These are phyloP conservation scores for Colistium nudipinnis DNA, from an alignment of 2,113 vertebrate species.

Conservation along the genomic window DNA sequence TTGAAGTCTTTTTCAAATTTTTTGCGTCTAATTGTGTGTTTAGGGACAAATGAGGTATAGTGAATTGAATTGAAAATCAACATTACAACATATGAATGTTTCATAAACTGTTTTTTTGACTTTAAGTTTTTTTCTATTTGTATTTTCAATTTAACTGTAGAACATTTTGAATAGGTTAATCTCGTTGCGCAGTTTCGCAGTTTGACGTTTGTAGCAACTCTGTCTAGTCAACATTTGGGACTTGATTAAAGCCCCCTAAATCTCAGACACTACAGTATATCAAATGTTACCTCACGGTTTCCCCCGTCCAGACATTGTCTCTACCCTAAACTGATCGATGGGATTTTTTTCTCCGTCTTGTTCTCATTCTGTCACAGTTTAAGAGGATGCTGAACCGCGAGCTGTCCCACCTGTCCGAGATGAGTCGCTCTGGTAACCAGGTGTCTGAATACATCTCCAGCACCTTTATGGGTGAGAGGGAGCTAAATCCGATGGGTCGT, in stretches of 20 bases:
- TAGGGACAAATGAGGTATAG: too few relatives aligned
- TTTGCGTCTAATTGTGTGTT: too few relatives aligned
- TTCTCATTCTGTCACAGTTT: conserved; percentile 77
- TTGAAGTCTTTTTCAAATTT: too few relatives aligned
- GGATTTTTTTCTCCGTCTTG: neutral
- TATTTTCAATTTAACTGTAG: too few relatives aligned
- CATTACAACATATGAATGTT: neutral
- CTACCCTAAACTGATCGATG: neutral
- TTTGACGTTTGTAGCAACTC: too few relatives aligned
- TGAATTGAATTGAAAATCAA: neutral
- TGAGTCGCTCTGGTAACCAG: conserved; percentile 82
- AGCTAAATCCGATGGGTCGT: neutral
- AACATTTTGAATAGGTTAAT: too few relatives aligned
- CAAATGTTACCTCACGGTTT: neutral
- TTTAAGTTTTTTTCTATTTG: too few relatives aligned
- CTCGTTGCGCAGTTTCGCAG: too few relatives aligned
- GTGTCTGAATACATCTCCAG: conserved; percentile 90
- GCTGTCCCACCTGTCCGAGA: conserved; percentile 86
- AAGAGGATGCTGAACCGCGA: conserved; percentile 93
- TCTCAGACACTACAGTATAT: too few relatives aligned
- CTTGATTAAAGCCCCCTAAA: too few relatives aligned
- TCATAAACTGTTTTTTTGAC: neutral
- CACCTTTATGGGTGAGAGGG: conserved; percentile 87
- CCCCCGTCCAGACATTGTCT: neutral
- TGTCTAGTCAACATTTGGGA: too few relatives aligned